Base-by-base conservation (phyloP, 2,113 vertebrate species). In the Pelecanus crispus region DNA sequence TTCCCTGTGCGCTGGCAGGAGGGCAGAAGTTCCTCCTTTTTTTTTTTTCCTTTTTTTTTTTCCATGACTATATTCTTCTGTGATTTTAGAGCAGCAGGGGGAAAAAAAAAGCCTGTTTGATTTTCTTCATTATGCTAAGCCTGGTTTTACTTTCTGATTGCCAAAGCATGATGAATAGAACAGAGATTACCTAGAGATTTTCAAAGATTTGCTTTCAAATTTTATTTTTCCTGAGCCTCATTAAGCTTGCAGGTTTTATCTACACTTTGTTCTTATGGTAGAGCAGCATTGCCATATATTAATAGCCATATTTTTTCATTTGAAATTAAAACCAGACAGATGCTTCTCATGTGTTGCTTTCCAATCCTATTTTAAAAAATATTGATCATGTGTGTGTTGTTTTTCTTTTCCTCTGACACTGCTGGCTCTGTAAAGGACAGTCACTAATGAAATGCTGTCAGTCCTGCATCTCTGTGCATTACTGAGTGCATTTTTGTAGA, bases 141-240 rank as follows among this genome's bases (percentile, higher is more conserved):
- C 70, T 72, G 70, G 77, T 79, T 96, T 96, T 91, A 66, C 88
- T 53, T 78, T 75, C 84, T 59, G 62, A 85, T 94, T 92, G 86
- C 73, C 83, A 82, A 94, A 94, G 61, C 55, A 44, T 56, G 73
- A 92, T 81, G 95, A 89, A 92, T 44, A 34, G 77, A 95, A 61
- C 21, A 67, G 77, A 83, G 82, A 88, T 92, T 88, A 81, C 78
- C 78, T 62, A 49, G 66, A 91, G 89, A 81, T 93, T 84, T 86
- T 90, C 86, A 73, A 88, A 93, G 88, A 80, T 94, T 85, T 95
- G 74, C 83, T 87, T 94, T 94, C 81, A 87, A 49, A 82, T 84
- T 83, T 88, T 55, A 20, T 92, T 91, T 87, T 94, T 58, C 66
- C 92, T 25, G 61, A 72, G 77, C 83, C 83, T 96, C 83, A 79